Evolutionary conservation across 2,113 vertebrate genomes (phyloP).

Genomic region (Neogale vison): DNA sequence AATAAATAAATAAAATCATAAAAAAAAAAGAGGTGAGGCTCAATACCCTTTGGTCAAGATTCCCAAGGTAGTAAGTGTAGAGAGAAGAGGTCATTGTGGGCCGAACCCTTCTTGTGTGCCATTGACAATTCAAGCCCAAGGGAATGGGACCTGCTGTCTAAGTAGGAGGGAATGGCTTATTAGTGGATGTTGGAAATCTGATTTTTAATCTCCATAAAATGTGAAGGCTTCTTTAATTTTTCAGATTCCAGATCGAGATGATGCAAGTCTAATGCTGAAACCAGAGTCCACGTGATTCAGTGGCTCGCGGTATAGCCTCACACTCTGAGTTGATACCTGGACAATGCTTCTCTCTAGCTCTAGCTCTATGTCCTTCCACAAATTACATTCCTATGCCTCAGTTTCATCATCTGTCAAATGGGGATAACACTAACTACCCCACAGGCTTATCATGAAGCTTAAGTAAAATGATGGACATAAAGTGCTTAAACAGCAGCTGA

Average conservation of each 20-base stretch:
- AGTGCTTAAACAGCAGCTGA: not conserved
- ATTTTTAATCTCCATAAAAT: not conserved
- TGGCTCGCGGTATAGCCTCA: not conserved
- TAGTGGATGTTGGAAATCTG: not conserved
- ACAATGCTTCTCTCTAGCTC: not conserved
- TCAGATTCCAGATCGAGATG: not conserved
- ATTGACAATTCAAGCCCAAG: not conserved
- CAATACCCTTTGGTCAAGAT: not conserved
- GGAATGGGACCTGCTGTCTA: not conserved
- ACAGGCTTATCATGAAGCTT: not conserved
- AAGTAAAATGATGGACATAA: not conserved
- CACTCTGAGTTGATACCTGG: not conserved
- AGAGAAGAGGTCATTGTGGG: not conserved
- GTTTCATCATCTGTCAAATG: not conserved
- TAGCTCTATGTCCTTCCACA: not conserved
- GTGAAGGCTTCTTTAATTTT: not conserved
- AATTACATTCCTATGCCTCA: not conserved
- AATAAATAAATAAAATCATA: no score
- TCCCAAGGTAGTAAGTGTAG: not conserved
- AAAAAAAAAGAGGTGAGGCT: not conserved
- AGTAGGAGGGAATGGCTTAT: not conserved
- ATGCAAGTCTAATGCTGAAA: not conserved
- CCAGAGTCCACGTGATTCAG: not conserved
- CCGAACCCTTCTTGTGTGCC: not conserved
- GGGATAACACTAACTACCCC: not conserved